phyloP scores from a whole-genome alignment of 30 jellyfish, hydroid and myxozoan genomes.

The Aurelia coerulea region DNA sequence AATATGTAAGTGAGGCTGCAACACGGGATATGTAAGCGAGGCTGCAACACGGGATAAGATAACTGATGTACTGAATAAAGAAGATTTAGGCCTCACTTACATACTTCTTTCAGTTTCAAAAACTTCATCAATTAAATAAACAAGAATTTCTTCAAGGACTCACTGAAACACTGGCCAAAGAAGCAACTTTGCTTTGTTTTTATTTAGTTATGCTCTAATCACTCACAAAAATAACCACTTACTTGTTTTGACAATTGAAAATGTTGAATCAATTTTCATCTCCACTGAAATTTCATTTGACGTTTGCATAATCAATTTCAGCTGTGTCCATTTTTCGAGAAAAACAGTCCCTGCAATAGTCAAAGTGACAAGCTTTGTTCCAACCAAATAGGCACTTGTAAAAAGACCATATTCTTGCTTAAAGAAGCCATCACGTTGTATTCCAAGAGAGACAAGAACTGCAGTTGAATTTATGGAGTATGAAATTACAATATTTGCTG shows the following conservation, averaged over 20 bases:
- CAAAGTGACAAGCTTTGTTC: slow-evolving; percentile 46
- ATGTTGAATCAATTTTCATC: slow-evolving; percentile 79
- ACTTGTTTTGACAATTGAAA: slow-evolving; percentile 81
- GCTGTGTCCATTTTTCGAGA: slow-evolving; percentile 71
- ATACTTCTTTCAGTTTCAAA: too few species aligned
- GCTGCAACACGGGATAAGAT: too few species aligned
- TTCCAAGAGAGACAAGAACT: slow-evolving; percentile 46
- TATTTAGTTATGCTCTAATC: too few species aligned
- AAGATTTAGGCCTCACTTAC: too few species aligned
- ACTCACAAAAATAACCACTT: background rate
- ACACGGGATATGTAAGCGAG: too few species aligned
- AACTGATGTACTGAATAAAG: too few species aligned
- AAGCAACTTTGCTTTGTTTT: too few species aligned
- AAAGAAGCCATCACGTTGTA: slow-evolving; percentile 40
- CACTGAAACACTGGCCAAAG: too few species aligned
- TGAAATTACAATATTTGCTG: slow-evolving; percentile 67
- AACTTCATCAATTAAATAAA: too few species aligned
- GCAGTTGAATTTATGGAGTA: slow-evolving; percentile 44
- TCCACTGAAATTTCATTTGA: slow-evolving; percentile 11
- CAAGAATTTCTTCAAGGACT: too few species aligned
- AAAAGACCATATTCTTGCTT: slow-evolving; percentile 54
- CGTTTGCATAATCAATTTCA: slow-evolving; percentile 51
- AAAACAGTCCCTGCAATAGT: slow-evolving; percentile 67
- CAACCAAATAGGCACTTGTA: slow-evolving; percentile 8
- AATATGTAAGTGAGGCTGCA: too few species aligned